phyloP scores from a whole-genome alignment of 2,888 invertebrate genomes.

The Nemapogon koenigi region DNA sequence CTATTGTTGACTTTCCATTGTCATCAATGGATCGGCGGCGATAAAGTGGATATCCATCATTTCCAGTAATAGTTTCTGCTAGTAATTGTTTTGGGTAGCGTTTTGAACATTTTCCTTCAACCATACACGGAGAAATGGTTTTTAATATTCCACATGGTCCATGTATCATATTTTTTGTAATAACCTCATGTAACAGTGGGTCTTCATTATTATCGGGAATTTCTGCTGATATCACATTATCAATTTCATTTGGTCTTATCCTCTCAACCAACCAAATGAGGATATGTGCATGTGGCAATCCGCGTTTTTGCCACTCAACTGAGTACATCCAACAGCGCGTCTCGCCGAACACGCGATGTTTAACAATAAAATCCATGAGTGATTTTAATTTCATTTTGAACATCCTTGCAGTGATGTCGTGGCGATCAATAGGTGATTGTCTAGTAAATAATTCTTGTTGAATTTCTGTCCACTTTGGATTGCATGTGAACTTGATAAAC shows the following conservation, averaged over 20 bases:
- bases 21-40: conserved; percentile 18
- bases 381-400: conserved; percentile 18
- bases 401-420: conserved; percentile 22
- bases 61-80: conserved; percentile 10
- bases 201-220: conserved; percentile 25
- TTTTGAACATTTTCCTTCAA: conserved; percentile 12
- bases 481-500: conserved; percentile 12
- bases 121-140: conserved; percentile 11
- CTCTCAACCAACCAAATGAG: conserved; percentile 18
- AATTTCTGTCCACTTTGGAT: conserved; percentile 23
- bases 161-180: conserved; percentile 9
- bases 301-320: conserved; percentile 19
- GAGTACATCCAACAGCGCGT: conserved; percentile 19
- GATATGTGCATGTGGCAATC: conserved; percentile 18
- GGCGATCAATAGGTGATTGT: conserved; percentile 20
- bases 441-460: conserved; percentile 15
- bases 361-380: conserved; percentile 18
- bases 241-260: conserved; percentile 19
- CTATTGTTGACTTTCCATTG: conserved; percentile 18
- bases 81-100: conserved; percentile 1
- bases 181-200: conserved; percentile 6
- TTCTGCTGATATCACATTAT: conserved; percentile 18
- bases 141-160: conserved; percentile 8
- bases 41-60: conserved; percentile 20
- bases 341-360: conserved; percentile 17